These are phyloP conservation scores for Mythimna ferrago DNA, from an alignment of 2,888 invertebrate genomes.

Conservation along the genomic window DNA sequence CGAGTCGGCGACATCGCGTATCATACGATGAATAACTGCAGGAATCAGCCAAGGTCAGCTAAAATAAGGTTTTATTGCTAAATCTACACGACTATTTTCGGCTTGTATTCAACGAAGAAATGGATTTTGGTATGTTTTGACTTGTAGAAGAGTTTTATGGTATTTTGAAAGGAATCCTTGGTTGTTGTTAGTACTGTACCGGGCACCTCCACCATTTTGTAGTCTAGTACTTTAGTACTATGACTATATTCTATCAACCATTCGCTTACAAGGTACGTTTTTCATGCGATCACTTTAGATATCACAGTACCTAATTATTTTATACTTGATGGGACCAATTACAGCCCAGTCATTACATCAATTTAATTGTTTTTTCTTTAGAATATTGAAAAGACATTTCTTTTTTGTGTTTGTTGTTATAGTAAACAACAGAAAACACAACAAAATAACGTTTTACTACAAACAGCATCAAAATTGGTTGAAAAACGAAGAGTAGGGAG, in stretches of 20 bases:
- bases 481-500: no score
- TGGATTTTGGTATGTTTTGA: constrained; percentile 20
- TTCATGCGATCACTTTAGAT: no score
- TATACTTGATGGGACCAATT: not conserved
- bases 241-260: no score
- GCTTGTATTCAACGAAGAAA: constrained; percentile 45
- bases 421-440: no score
- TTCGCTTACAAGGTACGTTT: no score
- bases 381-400: no score
- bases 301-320: not conserved
- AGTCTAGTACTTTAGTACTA: no score
- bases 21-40: constrained; percentile 76
- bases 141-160: not conserved
- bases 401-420: no score
- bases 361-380: no score
- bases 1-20: constrained; percentile 79
- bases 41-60: constrained; percentile 76
- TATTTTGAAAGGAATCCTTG: not conserved
- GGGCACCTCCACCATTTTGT: no score
- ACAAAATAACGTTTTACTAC: no score
- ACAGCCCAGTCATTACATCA: not conserved
- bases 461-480: no score
- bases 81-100: constrained; percentile 72
- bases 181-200: not conserved
- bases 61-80: constrained; percentile 75